Percentiles rank a stretch among this genome's conserved stretches.
phyloP scores from a whole-genome alignment of 2,888 invertebrate genomes.

The Crocallis elinguaria region DNA sequence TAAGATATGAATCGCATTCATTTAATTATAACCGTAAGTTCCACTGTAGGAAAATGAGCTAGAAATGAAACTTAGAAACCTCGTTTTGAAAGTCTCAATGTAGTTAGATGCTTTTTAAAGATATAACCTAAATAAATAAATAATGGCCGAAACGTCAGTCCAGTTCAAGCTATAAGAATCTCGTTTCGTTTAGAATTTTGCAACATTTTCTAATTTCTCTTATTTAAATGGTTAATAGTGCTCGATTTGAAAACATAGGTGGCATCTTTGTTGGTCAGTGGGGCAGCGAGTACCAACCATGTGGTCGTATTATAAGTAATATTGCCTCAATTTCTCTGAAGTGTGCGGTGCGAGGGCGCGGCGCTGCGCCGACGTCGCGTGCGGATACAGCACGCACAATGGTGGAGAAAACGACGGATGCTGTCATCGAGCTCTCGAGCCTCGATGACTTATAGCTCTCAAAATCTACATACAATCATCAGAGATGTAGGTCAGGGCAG shows the following conservation, averaged over 20 bases:
- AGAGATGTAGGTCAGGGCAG: conserved; percentile 78
- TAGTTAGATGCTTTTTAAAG: conserved; percentile 8
- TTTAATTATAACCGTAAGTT: conserved; percentile 34
- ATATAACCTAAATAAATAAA: conserved; percentile 10
- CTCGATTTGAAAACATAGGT: conserved; percentile 43
- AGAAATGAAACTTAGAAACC: conserved; percentile 23
- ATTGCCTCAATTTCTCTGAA: conserved; percentile 75
- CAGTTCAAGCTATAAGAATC: neutral
- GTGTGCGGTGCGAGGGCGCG: conserved; percentile 51
- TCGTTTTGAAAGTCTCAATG: conserved; percentile 18
- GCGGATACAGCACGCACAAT: conserved; percentile 56
- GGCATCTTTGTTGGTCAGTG: conserved; percentile 70
- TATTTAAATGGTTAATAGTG: conserved; percentile 20
- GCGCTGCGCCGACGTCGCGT: conserved; percentile 38
- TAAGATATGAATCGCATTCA: conserved; percentile 37
- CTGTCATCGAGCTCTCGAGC: conserved; percentile 71
- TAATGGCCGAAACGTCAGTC: neutral
- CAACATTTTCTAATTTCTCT: conserved; percentile 20
- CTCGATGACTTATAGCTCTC: conserved; percentile 76
- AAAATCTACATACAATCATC: conserved; percentile 83
- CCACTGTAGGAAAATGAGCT: conserved; percentile 20
- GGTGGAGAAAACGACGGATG: conserved; percentile 76
- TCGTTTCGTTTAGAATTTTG: neutral
- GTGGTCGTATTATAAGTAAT: conserved; percentile 66
- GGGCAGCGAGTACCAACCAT: conserved; percentile 63